A percentile compares a stretch with the other conserved stretches of the same genome.
phyloP scores from a whole-genome alignment of 2,888 invertebrate species.

The Bedellia somnulentella region DNA sequence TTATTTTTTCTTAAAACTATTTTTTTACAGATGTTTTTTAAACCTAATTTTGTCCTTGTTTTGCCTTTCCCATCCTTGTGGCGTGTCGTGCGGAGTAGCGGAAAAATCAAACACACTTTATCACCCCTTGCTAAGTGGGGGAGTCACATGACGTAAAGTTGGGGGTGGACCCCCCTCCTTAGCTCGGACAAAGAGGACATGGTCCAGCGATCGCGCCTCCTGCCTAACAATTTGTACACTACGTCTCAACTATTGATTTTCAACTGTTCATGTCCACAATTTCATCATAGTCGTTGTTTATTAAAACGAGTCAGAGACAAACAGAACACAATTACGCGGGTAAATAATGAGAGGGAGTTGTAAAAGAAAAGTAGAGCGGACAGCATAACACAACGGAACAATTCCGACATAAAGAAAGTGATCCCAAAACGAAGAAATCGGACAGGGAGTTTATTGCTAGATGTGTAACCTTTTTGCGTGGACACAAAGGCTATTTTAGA shows the following conservation, averaged over 20 bases:
- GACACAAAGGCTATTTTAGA: too few species aligned
- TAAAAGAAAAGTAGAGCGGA: conserved; percentile 22
- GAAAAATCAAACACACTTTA: not conserved
- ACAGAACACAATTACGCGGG: conserved; percentile 8
- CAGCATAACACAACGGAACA: conserved; percentile 12
- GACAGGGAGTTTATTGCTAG: too few species aligned
- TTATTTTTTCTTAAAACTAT: conserved; percentile 8
- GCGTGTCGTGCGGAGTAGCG: conserved; percentile 6
- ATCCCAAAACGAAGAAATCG: conserved; percentile 8
- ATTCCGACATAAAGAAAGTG: conserved; percentile 7
- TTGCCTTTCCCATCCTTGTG: conserved; percentile 1
- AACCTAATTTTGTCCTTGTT: not conserved
- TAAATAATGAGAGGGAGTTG: conserved; percentile 4
- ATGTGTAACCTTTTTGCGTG: too few species aligned
- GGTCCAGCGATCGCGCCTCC: not conserved
- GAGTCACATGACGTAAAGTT: too few species aligned
- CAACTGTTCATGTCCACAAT: too few species aligned
- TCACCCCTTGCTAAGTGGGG: not conserved
- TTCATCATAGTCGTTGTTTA: too few species aligned
- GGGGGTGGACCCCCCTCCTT: too few species aligned
- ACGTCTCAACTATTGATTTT: too few species aligned
- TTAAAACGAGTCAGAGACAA: too few species aligned
- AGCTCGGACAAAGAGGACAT: not conserved
- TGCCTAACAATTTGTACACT: too few species aligned
- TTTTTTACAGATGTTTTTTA: conserved; percentile 4